Base-by-base conservation (phyloP, 2,888 invertebrate species). In the Trichopoda pennipes region DNA sequence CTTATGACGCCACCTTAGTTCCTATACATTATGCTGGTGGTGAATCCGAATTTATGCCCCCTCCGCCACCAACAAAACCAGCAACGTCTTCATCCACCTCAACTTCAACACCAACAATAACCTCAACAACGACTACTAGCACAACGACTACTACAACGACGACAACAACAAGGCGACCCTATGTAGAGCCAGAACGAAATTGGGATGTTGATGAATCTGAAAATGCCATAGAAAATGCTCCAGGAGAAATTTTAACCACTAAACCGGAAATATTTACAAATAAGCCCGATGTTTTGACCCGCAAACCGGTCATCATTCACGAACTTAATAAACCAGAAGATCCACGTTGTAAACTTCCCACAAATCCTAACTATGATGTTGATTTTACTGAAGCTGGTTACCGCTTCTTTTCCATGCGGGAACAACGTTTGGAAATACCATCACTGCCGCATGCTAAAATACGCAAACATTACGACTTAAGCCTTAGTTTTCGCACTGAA, bases 401-500 rank as follows among this genome's bases (percentile, higher is more conserved):
- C 85, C 89, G 88, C 4, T 92, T 88, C 89, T 88, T 88, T 73
- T 91, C 87, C 47, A 93, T 94, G 0, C 93, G 93, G 23, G 93
- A 93, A 81, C 93, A 94, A 89, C 93, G 96, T 81, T 92, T 96
- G 58, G 96, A 97, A 88, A 96, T 94, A 88, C 91, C 92, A 23
- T 92, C 92, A 56, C 89, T 94, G 76, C 93, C 94, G 0, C 79
- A 80, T 38, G 92, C 92, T 1, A 93, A 94, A 72, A 93, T 94
- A 87, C 93, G 93, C 63, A 94, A 94, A 80, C 89, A 89, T 28
- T 95, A 94, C 89, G 95, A 96, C 81, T 94, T 98, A 84, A 94
- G 95, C 16, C 92, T 98, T 12, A 93, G 95, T 9, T 94, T 99
- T 90, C 95, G 95, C 84, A 93, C 93, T 76, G 93, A 93, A 79